A percentile compares a stretch with the other conserved stretches of the same genome.
phyloP scores from a whole-genome alignment of 1,140 invertebrate species.

The Calliphora vicina region DNA sequence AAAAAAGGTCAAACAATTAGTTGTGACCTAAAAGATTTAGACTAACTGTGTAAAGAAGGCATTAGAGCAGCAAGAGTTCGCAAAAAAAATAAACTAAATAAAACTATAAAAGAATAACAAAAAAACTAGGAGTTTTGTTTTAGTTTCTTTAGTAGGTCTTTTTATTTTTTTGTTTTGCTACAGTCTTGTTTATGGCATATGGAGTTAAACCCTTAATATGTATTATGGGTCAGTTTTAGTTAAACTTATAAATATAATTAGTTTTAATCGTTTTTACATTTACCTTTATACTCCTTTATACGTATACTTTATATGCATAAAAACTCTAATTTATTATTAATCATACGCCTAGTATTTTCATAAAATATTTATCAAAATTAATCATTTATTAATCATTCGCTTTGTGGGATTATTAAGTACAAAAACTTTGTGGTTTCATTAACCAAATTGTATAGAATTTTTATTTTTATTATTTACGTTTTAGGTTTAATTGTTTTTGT shows the following conservation, averaged over 20 bases:
- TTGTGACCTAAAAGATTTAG: neutral
- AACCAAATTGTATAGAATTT: too few species aligned
- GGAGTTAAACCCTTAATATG: too few species aligned
- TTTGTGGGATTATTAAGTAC: too few species aligned
- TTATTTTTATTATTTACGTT: neutral
- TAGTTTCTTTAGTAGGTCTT: neutral
- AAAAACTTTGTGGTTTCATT: too few species aligned
- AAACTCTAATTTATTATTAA: neutral
- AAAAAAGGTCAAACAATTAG: slow-evolving; percentile 12
- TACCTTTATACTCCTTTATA: too few species aligned
- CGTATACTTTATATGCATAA: neutral
- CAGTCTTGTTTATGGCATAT: too few species aligned
- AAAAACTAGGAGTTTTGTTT: neutral
- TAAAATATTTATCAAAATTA: too few species aligned
- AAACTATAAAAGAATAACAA: neutral
- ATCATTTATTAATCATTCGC: too few species aligned
- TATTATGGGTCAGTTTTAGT: too few species aligned
- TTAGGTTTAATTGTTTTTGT: neutral
- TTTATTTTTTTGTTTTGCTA: neutral
- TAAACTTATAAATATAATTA: too few species aligned
- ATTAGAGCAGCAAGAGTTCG: neutral
- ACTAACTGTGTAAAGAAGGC: neutral
- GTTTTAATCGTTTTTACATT: too few species aligned
- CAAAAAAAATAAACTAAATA: neutral
- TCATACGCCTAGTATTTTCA: neutral